These are phyloP conservation scores for Tribolium freemani DNA, from an alignment of 2,888 invertebrate genomes.

Conservation along the genomic window DNA sequence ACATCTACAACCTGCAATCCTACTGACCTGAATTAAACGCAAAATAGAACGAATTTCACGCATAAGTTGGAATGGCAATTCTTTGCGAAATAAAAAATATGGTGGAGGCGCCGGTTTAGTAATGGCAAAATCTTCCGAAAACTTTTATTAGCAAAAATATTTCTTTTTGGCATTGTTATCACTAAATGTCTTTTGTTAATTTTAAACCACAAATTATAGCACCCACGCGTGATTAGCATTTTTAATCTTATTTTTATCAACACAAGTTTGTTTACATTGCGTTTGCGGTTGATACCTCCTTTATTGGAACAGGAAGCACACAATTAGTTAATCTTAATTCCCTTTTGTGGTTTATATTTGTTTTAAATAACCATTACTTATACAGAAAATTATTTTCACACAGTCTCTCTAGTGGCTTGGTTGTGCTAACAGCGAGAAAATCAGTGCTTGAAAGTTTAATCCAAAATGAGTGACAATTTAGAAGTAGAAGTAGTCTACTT, in stretches of 20 bases:
- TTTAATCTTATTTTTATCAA: not conserved
- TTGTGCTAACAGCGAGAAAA: not conserved
- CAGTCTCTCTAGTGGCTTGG: not conserved
- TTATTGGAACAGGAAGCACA: constrained; percentile 16
- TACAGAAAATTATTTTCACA: not conserved
- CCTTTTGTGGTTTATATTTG: not conserved
- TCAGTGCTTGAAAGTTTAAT: not conserved
- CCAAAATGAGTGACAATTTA: constrained; percentile 67
- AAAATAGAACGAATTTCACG: too few relatives aligned
- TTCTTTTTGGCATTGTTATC: too few relatives aligned
- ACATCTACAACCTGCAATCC: too few relatives aligned
- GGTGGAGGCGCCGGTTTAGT: not conserved
- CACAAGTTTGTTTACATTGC: not conserved
- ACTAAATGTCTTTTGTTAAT: not conserved
- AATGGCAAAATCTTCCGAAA: not conserved
- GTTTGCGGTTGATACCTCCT: constrained; percentile 11
- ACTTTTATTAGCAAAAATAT: too few relatives aligned
- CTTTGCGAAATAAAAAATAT: too few relatives aligned
- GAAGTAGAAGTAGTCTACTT: constrained; percentile 75
- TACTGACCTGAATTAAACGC: too few relatives aligned
- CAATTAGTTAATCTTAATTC: constrained; percentile 22
- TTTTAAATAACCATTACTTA: not conserved
- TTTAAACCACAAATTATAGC: not conserved
- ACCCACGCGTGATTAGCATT: not conserved
- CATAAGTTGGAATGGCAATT: too few relatives aligned